Percentiles rank a stretch among this genome's conserved stretches.
phyloP scores from a whole-genome alignment of 2,113 vertebrate species.

The Odontophorus gujanensis region DNA sequence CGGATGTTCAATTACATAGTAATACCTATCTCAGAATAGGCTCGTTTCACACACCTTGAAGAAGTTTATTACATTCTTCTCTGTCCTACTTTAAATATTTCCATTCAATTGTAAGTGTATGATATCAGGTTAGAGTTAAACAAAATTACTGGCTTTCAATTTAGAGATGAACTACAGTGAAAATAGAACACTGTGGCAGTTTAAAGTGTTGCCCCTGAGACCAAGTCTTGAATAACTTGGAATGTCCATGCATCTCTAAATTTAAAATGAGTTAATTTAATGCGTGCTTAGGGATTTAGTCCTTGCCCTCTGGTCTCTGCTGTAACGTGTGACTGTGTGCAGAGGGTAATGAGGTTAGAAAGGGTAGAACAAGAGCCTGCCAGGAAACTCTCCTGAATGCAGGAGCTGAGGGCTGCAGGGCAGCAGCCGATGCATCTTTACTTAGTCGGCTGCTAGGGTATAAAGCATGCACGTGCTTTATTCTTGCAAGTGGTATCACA shows the following conservation, averaged over 20 bases:
- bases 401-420: neutral
- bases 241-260: constrained; percentile 1
- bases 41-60: neutral
- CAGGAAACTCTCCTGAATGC: neutral
- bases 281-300: constrained; percentile 21
- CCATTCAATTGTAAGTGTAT: neutral
- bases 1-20: neutral
- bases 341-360: neutral
- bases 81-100: constrained; percentile 9
- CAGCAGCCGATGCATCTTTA: neutral
- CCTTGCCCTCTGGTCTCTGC: neutral
- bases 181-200: neutral
- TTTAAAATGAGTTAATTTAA: constrained; percentile 50
- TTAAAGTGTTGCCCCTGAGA: neutral
- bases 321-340: neutral
- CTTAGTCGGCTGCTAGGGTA: neutral
- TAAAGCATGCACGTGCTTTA: accelerated
- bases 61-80: neutral
- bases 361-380: neutral
- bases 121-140: neutral
- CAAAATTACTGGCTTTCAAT: constrained; percentile 8
- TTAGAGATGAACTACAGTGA: neutral
- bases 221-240: neutral
- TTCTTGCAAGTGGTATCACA: neutral
- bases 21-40: neutral